These are phyloP conservation scores for Chouioia cunea DNA, from an alignment of 2,888 invertebrate genomes.

Conservation along the genomic window DNA sequence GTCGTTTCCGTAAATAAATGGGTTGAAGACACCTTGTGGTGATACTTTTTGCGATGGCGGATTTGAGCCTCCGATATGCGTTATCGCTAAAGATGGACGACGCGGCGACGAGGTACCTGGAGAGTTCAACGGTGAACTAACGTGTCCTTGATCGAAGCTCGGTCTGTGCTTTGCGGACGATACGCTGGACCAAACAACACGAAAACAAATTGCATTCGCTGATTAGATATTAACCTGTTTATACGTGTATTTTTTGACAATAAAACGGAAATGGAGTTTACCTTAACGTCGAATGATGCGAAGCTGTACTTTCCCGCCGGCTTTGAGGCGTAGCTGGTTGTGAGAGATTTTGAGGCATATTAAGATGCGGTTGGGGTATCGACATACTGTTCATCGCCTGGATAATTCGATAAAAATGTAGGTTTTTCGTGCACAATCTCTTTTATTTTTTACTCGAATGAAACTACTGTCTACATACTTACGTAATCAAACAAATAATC, in stretches of 20 bases:
- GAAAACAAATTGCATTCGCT: not conserved
- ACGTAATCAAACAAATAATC: no score
- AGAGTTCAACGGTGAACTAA: slow-evolving; percentile 61
- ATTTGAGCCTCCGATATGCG: slow-evolving; percentile 37
- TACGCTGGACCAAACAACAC: slow-evolving; percentile 59
- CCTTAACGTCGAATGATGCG: slow-evolving; percentile 62
- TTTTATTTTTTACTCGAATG: no score
- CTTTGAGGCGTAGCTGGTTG: slow-evolving; percentile 58
- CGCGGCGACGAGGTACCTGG: slow-evolving; percentile 63
- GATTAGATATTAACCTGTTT: no score
- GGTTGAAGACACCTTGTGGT: slow-evolving; percentile 74
- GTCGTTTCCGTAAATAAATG: slow-evolving; percentile 92
- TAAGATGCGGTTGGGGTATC: slow-evolving; percentile 56
- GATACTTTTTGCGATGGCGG: slow-evolving; percentile 48
- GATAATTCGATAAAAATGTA: no score
- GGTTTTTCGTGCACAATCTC: no score
- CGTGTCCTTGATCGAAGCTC: slow-evolving; percentile 52
- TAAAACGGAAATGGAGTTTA: no score
- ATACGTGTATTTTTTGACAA: no score
- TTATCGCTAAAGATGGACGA: slow-evolving; percentile 67
- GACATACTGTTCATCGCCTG: slow-evolving; percentile 63
- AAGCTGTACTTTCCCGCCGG: slow-evolving; percentile 63
- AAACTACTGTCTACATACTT: no score
- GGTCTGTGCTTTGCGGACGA: slow-evolving; percentile 66
- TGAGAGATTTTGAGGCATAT: slow-evolving; percentile 55